Conservation (phyloP, 2,797 vertebrate species). For the Poeciliopsis presidionis region DNA sequence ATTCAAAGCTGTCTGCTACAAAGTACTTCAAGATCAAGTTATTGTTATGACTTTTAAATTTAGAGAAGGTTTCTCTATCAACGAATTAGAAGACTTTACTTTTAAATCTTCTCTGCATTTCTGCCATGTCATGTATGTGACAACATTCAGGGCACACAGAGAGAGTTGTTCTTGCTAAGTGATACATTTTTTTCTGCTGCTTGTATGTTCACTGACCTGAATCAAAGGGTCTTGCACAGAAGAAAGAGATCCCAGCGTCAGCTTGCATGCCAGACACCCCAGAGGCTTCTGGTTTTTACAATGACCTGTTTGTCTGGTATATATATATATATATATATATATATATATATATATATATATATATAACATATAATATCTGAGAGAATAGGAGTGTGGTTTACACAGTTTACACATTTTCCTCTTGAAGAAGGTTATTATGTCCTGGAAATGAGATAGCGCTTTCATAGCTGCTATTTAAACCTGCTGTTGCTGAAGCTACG, state of each 20-base stretch:
- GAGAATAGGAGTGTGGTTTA: background rate
- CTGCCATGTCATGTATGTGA: slow-evolving; percentile 71
- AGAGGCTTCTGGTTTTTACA: slow-evolving; percentile 4
- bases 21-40: background rate
- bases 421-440: background rate
- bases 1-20: background rate
- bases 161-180: slow-evolving; percentile 69
- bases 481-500: background rate
- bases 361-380: background rate
- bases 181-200: slow-evolving; percentile 56
- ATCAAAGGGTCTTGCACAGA: slow-evolving; percentile 53
- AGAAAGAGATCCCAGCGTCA: slow-evolving; percentile 41
- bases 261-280: slow-evolving; percentile 19
- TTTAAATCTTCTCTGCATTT: slow-evolving; percentile 36
- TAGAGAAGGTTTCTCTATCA: slow-evolving; percentile 27
- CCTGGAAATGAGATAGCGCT: background rate
- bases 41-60: slow-evolving; percentile 9
- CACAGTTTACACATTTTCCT: background rate
- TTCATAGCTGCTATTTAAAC: background rate
- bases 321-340: background rate
- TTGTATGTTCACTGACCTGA: slow-evolving; percentile 70
- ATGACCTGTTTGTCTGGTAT: background rate
- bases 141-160: slow-evolving; percentile 54
- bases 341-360: no score
- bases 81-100: slow-evolving; percentile 25